These are phyloP conservation scores for Caranx ignobilis DNA, from an alignment of 2,113 vertebrate species.

Conservation along the genomic window DNA sequence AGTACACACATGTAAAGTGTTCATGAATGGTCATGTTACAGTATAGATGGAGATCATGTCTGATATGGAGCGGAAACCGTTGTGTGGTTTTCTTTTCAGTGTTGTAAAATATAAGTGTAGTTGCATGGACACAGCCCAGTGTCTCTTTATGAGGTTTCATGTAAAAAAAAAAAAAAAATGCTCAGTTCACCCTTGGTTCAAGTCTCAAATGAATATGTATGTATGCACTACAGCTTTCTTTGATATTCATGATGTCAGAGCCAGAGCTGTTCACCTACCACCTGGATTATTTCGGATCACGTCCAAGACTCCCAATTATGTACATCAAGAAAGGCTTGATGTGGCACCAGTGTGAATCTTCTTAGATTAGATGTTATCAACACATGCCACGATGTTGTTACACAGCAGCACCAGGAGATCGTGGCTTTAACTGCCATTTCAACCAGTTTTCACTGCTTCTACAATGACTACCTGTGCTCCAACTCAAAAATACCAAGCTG, in stretches of 20 bases:
- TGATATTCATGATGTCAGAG: conserved; percentile 46
- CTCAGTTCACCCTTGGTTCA: conserved; percentile 34
- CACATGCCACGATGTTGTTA: not conserved
- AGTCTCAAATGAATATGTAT: conserved; percentile 46
- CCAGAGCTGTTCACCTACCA: conserved; percentile 18
- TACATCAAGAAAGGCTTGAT: not conserved
- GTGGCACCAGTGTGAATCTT: not conserved
- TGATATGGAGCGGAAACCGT: too few relatives aligned
- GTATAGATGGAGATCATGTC: too few relatives aligned
- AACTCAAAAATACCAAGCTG: conserved; percentile 13
- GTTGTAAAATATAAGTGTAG: too few relatives aligned
- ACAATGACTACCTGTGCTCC: not conserved
- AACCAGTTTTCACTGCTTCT: not conserved
- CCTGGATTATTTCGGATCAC: conserved; percentile 24
- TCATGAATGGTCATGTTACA: too few relatives aligned
- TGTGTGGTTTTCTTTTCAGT: too few relatives aligned
- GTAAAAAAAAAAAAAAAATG: conserved; percentile 25
- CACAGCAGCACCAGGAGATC: conserved; percentile 5
- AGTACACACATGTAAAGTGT: too few relatives aligned
- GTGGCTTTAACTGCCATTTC: conserved; percentile 6
- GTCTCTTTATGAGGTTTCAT: not conserved
- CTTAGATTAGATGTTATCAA: not conserved
- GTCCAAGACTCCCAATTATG: not conserved
- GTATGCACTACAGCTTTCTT: conserved; percentile 34
- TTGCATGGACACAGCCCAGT: too few relatives aligned